Evolutionary conservation across 64 coral and sea anemone species (phyloP), one percentile per base, ranked within the genome.

Genomic region (Actinia equina): DNA sequence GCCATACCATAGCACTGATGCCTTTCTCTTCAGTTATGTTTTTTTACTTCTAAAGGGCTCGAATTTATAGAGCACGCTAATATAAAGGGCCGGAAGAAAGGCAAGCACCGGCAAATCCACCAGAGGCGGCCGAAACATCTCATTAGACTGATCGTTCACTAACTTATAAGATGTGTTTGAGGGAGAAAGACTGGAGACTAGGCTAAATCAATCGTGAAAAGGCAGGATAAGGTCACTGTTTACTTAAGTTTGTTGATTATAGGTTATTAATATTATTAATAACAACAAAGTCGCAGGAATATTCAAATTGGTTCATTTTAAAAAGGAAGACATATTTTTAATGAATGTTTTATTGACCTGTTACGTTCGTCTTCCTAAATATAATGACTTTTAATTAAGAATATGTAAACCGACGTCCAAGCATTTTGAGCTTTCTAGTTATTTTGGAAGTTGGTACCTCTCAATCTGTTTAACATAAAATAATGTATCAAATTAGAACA

Each of bases 201-300:
- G 9, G 7, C 69, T 74, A 41, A 11, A 25, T 27, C 13, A n/a
- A n/a, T 27, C 7, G 0, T 69, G 63, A 69, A 4, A n/a, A n/a
- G n/a, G 17, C 18, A 41, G 15, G 20, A 41, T 3, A 74, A 74
- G 13, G 3, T 16, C 69, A 13, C 19, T 65, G n/a, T 74, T 74
- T 74, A 74, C 25, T 25, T 27, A 74, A 1, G 0, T 13, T 42
- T 74, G 26, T 41, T 74, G 69, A 74, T 74, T 25, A 16, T 13
- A 74, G 25, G 22, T 74, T 74, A 74, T 74, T 74, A 74, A n/a
- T n/a, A 74, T 42, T 7, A 74, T 74, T 65, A 23, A 65, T 65
- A 23, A n/a, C 7, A 9, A 23, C 19, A 65, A 7, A 60, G 58
- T 60, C 62, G 62, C 62, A 65, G 62, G 22, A n/a, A 22, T 22